These are phyloP conservation scores for Cephus rjabovi DNA, from an alignment of 2,888 invertebrate genomes.

Conservation along the genomic window DNA sequence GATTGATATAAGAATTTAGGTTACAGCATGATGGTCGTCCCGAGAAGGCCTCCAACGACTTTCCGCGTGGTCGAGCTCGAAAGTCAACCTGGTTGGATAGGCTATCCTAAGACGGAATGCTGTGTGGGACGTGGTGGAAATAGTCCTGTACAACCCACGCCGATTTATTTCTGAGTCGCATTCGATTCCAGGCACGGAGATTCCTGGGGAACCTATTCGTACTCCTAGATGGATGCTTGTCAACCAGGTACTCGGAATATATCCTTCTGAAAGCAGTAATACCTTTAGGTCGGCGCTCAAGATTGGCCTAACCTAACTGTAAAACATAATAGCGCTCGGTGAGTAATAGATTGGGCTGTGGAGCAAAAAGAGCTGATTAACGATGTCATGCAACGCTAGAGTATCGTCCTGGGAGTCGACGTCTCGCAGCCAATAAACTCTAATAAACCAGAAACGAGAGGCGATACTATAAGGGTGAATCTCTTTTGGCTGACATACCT, in stretches of 20 bases:
- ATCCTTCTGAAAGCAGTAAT: neutral
- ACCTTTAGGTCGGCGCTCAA: neutral
- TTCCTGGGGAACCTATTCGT: neutral
- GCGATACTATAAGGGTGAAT: neutral
- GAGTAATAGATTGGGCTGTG: neutral
- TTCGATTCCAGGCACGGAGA: neutral
- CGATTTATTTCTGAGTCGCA: neutral
- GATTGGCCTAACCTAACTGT: neutral
- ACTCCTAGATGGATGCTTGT: neutral
- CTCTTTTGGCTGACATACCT: neutral
- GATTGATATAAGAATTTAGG: neutral
- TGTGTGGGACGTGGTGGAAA: constrained; percentile 3
- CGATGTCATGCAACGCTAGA: neutral
- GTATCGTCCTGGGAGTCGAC: neutral
- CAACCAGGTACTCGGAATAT: neutral
- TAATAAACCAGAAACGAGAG: neutral
- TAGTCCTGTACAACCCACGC: constrained; percentile 1
- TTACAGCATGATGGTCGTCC: neutral
- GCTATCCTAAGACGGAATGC: neutral
- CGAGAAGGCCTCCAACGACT: neutral
- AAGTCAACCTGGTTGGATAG: neutral
- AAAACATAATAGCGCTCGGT: neutral
- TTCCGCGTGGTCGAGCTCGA: neutral
- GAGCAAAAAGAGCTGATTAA: neutral
- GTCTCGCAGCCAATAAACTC: neutral